Conservation (phyloP, 2,888 invertebrate species). For the Deilephila porcellus region DNA sequence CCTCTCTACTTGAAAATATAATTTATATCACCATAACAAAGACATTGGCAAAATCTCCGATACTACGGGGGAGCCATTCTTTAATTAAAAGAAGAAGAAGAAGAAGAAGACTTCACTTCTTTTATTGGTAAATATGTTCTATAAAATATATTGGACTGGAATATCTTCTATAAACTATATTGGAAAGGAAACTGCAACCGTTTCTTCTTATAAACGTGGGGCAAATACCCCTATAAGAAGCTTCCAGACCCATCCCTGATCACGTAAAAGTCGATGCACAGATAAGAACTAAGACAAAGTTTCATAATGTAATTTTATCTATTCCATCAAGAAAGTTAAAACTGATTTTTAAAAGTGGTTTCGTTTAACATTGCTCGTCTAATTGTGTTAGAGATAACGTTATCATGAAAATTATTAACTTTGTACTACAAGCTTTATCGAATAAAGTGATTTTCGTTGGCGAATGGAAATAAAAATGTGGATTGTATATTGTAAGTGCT, state of each 20-base stretch:
- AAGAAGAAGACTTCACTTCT: too few relatives aligned
- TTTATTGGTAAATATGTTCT: too few relatives aligned
- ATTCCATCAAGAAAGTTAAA: constrained; percentile 22
- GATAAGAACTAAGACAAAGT: constrained; percentile 17
- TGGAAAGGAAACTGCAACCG: background rate
- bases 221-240: background rate
- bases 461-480: background rate
- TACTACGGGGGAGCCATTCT: too few relatives aligned
- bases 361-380: constrained; percentile 22
- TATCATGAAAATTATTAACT: constrained; percentile 20
- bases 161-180: too few relatives aligned
- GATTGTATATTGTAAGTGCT: background rate
- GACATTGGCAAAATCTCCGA: too few relatives aligned
- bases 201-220: background rate
- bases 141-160: too few relatives aligned
- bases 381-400: constrained; percentile 16
- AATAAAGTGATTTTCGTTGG: constrained; percentile 10
- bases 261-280: background rate
- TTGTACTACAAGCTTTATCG: constrained; percentile 29
- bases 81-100: too few relatives aligned
- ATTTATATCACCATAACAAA: too few relatives aligned
- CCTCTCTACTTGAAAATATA: too few relatives aligned
- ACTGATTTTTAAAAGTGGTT: constrained; percentile 17
- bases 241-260: background rate
- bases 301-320: constrained; percentile 22